Conservation (phyloP, 2,113 vertebrate genomes). For the Anarhynchus alexandrinus region DNA sequence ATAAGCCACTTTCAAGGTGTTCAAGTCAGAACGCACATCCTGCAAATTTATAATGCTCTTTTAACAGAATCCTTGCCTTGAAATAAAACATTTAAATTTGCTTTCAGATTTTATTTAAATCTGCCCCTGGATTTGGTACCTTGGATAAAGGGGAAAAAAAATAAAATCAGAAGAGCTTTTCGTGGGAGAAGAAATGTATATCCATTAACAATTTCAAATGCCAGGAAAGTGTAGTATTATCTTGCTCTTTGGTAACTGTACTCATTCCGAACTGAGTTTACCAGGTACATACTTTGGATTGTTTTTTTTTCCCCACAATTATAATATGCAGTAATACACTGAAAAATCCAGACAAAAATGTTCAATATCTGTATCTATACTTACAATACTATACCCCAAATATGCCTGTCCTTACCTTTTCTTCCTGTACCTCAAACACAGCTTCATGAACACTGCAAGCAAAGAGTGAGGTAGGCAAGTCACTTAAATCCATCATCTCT, state of each 20-base stretch:
- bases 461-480: slow-evolving; percentile 89
- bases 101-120: neutral
- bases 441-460: slow-evolving; percentile 88
- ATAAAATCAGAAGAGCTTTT: neutral
- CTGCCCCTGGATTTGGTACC: neutral
- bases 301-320: neutral
- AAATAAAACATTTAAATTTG: neutral
- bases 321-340: neutral
- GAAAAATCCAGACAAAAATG: neutral
- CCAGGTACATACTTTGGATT: neutral
- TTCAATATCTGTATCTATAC: neutral
- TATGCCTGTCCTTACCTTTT: slow-evolving; percentile 78
- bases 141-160: neutral
- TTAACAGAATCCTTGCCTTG: neutral
- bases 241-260: neutral
- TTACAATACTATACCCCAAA: neutral
- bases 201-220: neutral
- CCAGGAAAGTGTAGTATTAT: neutral
- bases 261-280: neutral
- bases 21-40: neutral
- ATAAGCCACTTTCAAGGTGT: neutral
- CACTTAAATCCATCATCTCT: slow-evolving; percentile 94
- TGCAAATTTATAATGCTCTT: neutral
- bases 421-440: slow-evolving; percentile 82
- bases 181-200: neutral